These are phyloP conservation scores for Pachliopta kotzebuea DNA, from an alignment of 2,888 invertebrate genomes.

Conservation along the genomic window DNA sequence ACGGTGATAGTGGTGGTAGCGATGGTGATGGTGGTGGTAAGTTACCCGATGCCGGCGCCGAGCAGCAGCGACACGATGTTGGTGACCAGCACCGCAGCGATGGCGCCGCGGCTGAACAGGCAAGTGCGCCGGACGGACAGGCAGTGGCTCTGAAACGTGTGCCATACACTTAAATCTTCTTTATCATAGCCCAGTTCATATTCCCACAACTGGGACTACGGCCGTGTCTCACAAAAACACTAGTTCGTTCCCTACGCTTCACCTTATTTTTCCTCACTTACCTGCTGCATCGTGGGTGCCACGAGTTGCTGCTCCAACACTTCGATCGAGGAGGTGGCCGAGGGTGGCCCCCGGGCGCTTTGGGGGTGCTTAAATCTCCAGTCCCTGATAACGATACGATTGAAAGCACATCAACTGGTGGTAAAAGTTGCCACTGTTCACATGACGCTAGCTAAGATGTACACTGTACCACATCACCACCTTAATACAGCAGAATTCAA, in stretches of 20 bases:
- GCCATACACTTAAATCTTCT: neutral
- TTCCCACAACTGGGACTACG: no score
- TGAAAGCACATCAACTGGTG: no score
- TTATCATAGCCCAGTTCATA: no score
- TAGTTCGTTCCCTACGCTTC: no score
- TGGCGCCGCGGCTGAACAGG: slow-evolving; percentile 92
- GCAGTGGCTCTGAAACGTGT: slow-evolving; percentile 59
- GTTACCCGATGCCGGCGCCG: slow-evolving; percentile 95
- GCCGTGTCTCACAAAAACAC: no score
- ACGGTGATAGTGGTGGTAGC: no score
- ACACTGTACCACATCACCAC: no score
- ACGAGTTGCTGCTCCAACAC: slow-evolving; percentile 64
- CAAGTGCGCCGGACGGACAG: slow-evolving; percentile 81
- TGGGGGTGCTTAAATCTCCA: slow-evolving; percentile 92
- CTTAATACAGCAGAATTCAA: no score
- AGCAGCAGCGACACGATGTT: slow-evolving; percentile 94
- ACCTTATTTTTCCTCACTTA: slow-evolving; percentile 29
- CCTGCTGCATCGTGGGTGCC: slow-evolving; percentile 59
- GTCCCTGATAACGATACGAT: slow-evolving; percentile 75
- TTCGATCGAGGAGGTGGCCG: slow-evolving; percentile 72
- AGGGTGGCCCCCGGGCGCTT: slow-evolving; percentile 77
- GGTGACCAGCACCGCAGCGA: slow-evolving; percentile 93
- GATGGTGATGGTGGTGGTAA: neutral
- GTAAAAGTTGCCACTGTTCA: no score
- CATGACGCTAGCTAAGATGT: no score